A percentile compares a stretch with the other conserved stretches of the same genome.
phyloP scores from a whole-genome alignment of 2,888 invertebrate genomes.

The Scaptomyza cyrtandrae region DNA sequence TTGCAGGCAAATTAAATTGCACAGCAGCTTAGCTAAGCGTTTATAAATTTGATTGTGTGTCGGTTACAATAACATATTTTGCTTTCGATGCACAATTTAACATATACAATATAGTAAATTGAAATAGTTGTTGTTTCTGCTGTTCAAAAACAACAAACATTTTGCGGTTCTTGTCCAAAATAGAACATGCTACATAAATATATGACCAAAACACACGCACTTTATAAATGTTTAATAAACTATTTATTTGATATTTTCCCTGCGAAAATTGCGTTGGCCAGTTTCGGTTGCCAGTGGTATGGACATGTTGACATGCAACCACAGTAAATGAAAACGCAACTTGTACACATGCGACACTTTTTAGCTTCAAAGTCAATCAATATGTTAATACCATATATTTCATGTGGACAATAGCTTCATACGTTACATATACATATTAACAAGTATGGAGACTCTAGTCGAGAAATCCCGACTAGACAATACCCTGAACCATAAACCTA shows the following conservation, averaged over 20 bases:
- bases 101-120: not conserved
- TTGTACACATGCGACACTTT: not conserved
- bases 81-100: not conserved
- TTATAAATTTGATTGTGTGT: conserved; percentile 41
- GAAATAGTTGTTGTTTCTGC: not conserved
- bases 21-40: conserved; percentile 6
- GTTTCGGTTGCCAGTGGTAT: conserved; percentile 6
- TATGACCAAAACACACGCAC: conserved; percentile 16
- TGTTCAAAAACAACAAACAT: conserved; percentile 26
- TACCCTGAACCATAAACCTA: too few species aligned
- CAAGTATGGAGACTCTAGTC: too few species aligned
- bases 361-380: not conserved
- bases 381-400: not conserved
- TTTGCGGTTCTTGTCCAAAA: conserved; percentile 38
- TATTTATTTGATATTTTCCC: conserved; percentile 26
- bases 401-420: too few species aligned
- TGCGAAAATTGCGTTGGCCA: not conserved
- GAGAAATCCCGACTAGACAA: too few species aligned
- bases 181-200: conserved; percentile 1
- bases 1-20: not conserved
- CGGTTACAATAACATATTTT: too few species aligned
- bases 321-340: conserved; percentile 4
- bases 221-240: conserved; percentile 34
- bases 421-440: too few species aligned
- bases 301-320: conserved; percentile 3